These are phyloP conservation scores for Brachionus koreanus DNA, from an alignment of 1,140 invertebrate genomes.

Conservation along the genomic window DNA sequence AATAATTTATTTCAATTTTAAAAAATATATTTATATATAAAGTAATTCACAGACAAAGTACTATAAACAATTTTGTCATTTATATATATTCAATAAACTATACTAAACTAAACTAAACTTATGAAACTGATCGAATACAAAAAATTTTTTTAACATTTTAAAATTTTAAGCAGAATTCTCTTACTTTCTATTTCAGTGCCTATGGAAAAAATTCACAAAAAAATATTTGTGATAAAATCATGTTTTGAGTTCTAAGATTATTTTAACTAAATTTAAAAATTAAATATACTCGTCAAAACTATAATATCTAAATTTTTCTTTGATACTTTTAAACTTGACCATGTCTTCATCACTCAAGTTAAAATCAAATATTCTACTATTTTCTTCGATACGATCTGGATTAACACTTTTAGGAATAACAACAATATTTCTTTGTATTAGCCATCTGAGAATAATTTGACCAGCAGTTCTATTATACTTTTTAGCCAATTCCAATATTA, in stretches of 20 bases:
- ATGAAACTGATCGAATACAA: no score
- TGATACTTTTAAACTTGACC: not conserved
- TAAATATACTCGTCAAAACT: constrained; percentile 14
- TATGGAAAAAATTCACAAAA: no score
- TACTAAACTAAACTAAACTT: no score
- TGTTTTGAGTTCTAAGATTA: not conserved
- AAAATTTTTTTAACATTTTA: no score
- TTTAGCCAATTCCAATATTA: not conserved
- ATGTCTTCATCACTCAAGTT: not conserved
- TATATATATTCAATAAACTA: no score
- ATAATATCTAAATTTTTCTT: constrained; percentile 41
- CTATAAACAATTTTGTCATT: no score
- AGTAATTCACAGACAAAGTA: no score
- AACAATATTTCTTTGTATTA: constrained; percentile 36
- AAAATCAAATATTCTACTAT: constrained; percentile 40
- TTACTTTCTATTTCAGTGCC: no score
- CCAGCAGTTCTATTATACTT: constrained; percentile 3
- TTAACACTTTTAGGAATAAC: constrained; percentile 42
- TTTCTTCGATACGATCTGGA: not conserved
- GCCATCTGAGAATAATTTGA: constrained; percentile 35
- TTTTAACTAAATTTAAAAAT: not conserved
- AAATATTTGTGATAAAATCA: no score
- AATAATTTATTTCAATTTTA: no score
- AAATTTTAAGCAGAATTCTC: no score
- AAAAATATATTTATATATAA: no score